These are phyloP conservation scores for Lycaena phlaeas DNA, from an alignment of 2,888 invertebrate genomes.

Conservation along the genomic window DNA sequence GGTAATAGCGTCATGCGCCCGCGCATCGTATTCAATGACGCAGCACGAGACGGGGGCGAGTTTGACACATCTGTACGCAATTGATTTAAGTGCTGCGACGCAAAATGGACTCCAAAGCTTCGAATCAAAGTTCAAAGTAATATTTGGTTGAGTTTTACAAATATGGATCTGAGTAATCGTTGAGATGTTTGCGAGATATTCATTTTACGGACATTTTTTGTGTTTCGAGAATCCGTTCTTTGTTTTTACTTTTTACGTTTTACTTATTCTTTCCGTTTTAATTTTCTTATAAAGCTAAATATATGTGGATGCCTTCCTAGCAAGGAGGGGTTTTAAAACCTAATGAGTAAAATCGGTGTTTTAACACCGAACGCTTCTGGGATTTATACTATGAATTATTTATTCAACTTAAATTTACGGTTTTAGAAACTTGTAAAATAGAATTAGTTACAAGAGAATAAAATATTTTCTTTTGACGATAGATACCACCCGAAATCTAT, in stretches of 20 bases:
- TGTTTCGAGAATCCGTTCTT: conserved; percentile 6
- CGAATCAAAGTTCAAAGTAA: conserved; percentile 5
- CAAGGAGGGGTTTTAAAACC: no score
- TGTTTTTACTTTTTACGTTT: conserved; percentile 6
- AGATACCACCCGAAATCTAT: no score
- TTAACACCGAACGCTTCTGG: no score
- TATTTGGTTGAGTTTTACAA: conserved; percentile 13
- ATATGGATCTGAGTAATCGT: conserved; percentile 25
- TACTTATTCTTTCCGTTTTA: no score
- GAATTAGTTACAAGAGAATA: no score
- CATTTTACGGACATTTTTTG: conserved; percentile 12
- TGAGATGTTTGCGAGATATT: conserved; percentile 16
- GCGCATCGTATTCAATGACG: conserved; percentile 30
- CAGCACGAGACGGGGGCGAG: conserved; percentile 29
- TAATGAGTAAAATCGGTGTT: no score
- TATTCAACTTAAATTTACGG: no score
- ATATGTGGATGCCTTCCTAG: no score
- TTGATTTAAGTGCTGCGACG: conserved; percentile 18
- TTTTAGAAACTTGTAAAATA: no score
- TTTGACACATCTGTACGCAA: conserved; percentile 33
- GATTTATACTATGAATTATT: no score
- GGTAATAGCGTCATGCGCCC: conserved; percentile 20
- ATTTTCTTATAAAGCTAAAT: no score
- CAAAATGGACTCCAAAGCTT: conserved; percentile 11
- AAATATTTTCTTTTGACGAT: no score